Evolutionary conservation across 2,113 vertebrate species (phyloP), one percentile per base, ranked within the genome.

Genomic region (Phrynosoma blainvillii): DNA sequence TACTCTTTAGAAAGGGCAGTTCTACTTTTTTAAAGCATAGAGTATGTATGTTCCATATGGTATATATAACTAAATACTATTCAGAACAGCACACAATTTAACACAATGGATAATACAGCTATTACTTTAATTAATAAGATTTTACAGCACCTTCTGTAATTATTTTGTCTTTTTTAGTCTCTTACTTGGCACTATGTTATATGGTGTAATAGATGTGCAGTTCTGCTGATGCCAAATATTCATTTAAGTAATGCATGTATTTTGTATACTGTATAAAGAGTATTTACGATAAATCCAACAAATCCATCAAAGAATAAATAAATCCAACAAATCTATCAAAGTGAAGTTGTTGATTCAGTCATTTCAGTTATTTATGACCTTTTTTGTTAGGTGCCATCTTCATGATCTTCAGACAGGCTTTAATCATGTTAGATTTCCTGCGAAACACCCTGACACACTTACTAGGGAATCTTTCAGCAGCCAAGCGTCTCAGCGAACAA

Each of bases 401-500:
- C 27, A 75, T 65, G 54, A n/a, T 81, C 36, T 47, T 82, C 18
- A 76, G 59, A 74, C 4, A 59, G 7, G 20, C 4, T 20, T 42
- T 73, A 74, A 8, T 70, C 32, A 86, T 40, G 27, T 13, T 25
- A 12, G 27, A 23, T 20, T 16, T 65, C 79, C 74, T n/a, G n/a
- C 6, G 1, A 78, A 6, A 83, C 86, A 52, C 90, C 36, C 82
- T 87, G 91, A 40, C 85, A 87, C 40, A 95, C 97, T 98, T 97
- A 99, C 99, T 98, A 94, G 98, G 97, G 94, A 99, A 99, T 85
- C 97, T 98, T 86, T 98, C 97, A 84, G 97, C 97, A 92, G 99
- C 98, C 95, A 99, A 96, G 84, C 98, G 98, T 89, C 98, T 97
- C 88, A 99, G 95, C 77, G 98, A 98, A 93, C 97, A 98, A 94